Percentiles rank a stretch among this genome's conserved stretches.
Evolutionary conservation across 2,888 invertebrate genomes (phyloP).

Genomic region (Plebejus argus): DNA sequence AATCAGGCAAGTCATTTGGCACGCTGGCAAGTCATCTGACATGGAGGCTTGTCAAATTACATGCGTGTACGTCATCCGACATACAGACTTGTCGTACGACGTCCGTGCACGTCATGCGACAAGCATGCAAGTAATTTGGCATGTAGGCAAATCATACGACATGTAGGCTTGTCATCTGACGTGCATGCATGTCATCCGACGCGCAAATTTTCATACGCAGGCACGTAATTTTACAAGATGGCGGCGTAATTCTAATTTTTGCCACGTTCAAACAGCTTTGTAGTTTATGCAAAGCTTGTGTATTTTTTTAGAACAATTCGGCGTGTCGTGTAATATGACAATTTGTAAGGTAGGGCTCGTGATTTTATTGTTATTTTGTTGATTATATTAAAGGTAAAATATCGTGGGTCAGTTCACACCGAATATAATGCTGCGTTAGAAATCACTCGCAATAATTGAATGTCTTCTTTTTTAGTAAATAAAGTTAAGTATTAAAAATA

Average conservation of each 20-base stretch:
- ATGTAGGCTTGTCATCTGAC: neutral
- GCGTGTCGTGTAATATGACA: too few species aligned
- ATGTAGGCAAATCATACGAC: neutral
- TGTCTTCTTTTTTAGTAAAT: neutral
- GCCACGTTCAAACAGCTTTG: neutral
- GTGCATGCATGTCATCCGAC: neutral
- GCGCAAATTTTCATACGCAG: too few species aligned
- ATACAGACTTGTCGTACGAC: too few species aligned
- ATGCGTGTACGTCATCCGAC: too few species aligned
- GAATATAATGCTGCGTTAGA: neutral
- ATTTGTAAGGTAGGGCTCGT: neutral
- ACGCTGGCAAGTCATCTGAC: too few species aligned
- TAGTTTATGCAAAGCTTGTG: neutral
- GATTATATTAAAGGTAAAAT: neutral
- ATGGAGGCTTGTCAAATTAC: too few species aligned
- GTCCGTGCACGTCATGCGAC: too few species aligned
- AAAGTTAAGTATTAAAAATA: neutral
- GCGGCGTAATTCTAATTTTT: neutral
- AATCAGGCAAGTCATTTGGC: too few species aligned
- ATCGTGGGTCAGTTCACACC: neutral
- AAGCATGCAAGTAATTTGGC: too few species aligned
- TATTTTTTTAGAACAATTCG: too few species aligned
- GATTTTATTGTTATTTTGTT: neutral
- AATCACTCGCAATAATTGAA: neutral
- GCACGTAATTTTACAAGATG: neutral